A percentile compares a stretch with the other conserved stretches of the same genome.
Evolutionary conservation across 2,888 invertebrate genomes (phyloP).

Genomic region (Ferdinandea cuprea): DNA sequence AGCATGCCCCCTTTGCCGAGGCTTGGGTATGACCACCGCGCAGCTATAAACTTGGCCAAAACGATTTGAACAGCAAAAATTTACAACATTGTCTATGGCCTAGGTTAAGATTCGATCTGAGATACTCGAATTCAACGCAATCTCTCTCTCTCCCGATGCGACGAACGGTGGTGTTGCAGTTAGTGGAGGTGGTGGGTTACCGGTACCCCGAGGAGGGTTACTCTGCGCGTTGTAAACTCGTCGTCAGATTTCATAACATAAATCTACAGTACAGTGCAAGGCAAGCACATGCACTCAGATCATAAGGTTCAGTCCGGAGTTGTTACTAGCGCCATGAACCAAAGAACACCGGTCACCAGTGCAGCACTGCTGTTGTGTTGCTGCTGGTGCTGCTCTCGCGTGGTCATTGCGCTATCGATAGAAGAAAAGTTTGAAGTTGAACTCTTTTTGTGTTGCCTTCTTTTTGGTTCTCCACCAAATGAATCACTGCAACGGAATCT

Average conservation of each 20-base stretch:
- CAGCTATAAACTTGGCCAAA: constrained; percentile 59
- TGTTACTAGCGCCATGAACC: constrained; percentile 69
- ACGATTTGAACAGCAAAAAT: constrained; percentile 65
- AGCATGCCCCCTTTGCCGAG: constrained; percentile 9
- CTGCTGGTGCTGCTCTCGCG: constrained; percentile 20
- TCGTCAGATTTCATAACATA: constrained; percentile 75
- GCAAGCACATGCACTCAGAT: constrained; percentile 41
- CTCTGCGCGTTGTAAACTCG: constrained; percentile 71
- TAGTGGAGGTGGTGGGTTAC: constrained; percentile 25
- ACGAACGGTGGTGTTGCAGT: constrained; percentile 39
- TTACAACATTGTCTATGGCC: constrained; percentile 63
- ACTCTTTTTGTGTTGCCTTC: constrained; percentile 28
- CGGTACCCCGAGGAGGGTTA: constrained; percentile 62
- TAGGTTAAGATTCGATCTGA: constrained; percentile 64
- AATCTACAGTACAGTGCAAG: constrained; percentile 43
- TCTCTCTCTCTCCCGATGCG: constrained; percentile 66
- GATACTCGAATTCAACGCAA: constrained; percentile 71
- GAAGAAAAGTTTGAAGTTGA: constrained; percentile 65
- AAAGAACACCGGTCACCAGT: constrained; percentile 62
- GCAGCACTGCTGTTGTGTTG: neutral
- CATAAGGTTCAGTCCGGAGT: constrained; percentile 59
- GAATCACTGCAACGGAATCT: constrained; percentile 73
- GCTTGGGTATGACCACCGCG: neutral
- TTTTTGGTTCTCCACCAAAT: constrained; percentile 58
- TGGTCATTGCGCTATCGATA: constrained; percentile 36